These are phyloP conservation scores for Grammomys dolichurus DNA, from an alignment of 2,113 vertebrate species.

Conservation along the genomic window DNA sequence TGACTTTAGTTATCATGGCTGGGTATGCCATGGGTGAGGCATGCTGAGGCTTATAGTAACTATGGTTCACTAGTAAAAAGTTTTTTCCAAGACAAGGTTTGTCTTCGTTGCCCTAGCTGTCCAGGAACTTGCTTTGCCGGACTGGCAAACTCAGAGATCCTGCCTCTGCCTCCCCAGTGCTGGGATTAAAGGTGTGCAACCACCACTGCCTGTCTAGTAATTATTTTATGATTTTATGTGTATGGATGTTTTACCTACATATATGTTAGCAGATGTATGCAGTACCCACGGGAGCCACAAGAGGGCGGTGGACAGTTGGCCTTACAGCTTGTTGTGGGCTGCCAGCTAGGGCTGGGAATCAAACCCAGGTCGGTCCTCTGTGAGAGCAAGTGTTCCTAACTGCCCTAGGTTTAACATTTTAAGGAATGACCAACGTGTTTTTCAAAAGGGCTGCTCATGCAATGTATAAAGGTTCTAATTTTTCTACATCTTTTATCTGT, in stretches of 20 bases:
- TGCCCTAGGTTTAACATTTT: neutral
- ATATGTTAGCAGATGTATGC: neutral
- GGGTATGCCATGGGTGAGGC: neutral
- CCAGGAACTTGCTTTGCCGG: neutral
- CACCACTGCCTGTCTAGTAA: neutral
- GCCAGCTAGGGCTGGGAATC: neutral
- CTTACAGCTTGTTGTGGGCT: neutral
- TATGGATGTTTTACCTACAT: neutral
- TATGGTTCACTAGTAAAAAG: neutral
- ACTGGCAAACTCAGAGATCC: neutral
- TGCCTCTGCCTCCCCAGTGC: neutral
- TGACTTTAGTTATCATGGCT: neutral
- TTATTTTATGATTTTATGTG: neutral
- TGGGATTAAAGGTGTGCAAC: too few species aligned
- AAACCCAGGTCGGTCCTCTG: neutral
- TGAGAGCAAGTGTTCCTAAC: neutral
- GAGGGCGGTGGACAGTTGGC: neutral
- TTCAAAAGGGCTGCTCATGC: neutral
- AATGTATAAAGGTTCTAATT: slow-evolving; percentile 7
- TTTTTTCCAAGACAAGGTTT: neutral
- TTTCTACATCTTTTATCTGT: slow-evolving; percentile 7
- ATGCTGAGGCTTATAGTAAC: neutral
- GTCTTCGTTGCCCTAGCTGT: neutral
- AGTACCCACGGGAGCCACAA: neutral
- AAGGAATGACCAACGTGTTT: neutral